phyloP scores from a whole-genome alignment of 2,797 vertebrate species.

The Takifugu rubripes region DNA sequence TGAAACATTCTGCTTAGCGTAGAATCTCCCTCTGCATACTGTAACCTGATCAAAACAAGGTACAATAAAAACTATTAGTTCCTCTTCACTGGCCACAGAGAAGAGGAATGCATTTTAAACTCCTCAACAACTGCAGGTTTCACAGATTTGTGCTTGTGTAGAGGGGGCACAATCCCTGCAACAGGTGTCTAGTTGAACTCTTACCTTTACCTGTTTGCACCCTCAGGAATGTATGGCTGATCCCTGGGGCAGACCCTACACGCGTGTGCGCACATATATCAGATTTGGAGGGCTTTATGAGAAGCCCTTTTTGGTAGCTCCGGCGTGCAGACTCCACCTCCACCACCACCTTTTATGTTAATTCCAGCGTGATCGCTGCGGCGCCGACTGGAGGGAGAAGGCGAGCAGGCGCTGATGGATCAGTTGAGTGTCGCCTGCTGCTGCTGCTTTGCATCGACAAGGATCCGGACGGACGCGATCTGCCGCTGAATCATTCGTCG shows the following conservation, averaged over 20 bases:
- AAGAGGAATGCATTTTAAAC: too few relatives aligned
- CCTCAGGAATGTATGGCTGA: too few relatives aligned
- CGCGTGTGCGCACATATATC: too few relatives aligned
- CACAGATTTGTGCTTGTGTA: background rate
- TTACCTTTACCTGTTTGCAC: background rate
- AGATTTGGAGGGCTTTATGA: too few relatives aligned
- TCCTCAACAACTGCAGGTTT: too few relatives aligned
- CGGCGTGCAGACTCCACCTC: slow-evolving; percentile 65
- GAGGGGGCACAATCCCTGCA: background rate
- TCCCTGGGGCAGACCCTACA: too few relatives aligned
- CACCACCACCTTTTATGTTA: slow-evolving; percentile 67
- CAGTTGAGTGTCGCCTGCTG: slow-evolving; percentile 15
- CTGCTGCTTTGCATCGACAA: slow-evolving; percentile 35
- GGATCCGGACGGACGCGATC: slow-evolving; percentile 16
- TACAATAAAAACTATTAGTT: too few relatives aligned
- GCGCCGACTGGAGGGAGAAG: slow-evolving; percentile 27
- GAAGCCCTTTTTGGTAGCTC: slow-evolving; percentile 19
- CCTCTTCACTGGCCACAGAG: too few relatives aligned
- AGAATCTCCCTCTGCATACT: background rate
- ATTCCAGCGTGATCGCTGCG: slow-evolving; percentile 55
- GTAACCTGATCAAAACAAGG: background rate
- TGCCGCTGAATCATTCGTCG: slow-evolving; percentile 7
- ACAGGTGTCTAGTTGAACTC: slow-evolving; percentile 14
- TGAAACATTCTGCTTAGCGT: background rate
- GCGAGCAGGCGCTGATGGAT: slow-evolving; percentile 14